Evolutionary conservation across 2,888 invertebrate genomes (phyloP), one percentile per base, ranked within the genome.

Genomic region (Lepidonotus clava): DNA sequence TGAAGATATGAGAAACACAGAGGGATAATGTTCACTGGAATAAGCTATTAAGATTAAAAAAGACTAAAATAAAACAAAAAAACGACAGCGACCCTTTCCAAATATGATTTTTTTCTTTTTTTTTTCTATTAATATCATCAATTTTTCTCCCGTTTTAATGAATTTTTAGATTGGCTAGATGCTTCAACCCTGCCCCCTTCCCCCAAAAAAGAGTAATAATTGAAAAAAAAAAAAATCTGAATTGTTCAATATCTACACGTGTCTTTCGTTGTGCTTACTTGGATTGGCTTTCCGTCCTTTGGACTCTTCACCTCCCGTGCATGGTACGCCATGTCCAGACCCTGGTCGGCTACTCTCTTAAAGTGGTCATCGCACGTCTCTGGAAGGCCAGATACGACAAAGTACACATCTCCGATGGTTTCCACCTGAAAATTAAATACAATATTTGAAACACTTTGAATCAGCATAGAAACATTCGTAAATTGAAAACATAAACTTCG

Each of bases 271-370:
- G 24, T 24, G 11, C 61, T 36, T 76, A 76, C 76, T 8, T 76
- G 34, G 40, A 76, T 40, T 21, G 76, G 40, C 18, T 76, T 6
- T 1, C 76, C 76, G 24, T 76, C 76, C 76, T 76, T 76, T 1
- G 76, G 76, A 40, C 76, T 76, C 24, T 85, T 85, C 14, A 91
- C 92, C 11, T 90, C 84, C 61, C 90, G 86, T 0, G 93, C 91
- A 85, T 91, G 91, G 89, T 90, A 90, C 6, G 92, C 86, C 92
- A 93, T 92, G 56, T 91, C 93, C n/a, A 93, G 86, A 8, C 93
- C 93, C 86, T 92, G 86, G 85, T 92, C 90, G 53, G 92, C 91
- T 34, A 93, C 91, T 5, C 89, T 90, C 84, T 91, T 91, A 71
- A 92, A 92, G 87, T 93, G 93, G 67, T 91, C 89, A 38, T 89